Percentiles rank a stretch among this genome's conserved stretches.
Conservation (phyloP, 2,797 vertebrate genomes). For the Clarias platycephalus region DNA sequence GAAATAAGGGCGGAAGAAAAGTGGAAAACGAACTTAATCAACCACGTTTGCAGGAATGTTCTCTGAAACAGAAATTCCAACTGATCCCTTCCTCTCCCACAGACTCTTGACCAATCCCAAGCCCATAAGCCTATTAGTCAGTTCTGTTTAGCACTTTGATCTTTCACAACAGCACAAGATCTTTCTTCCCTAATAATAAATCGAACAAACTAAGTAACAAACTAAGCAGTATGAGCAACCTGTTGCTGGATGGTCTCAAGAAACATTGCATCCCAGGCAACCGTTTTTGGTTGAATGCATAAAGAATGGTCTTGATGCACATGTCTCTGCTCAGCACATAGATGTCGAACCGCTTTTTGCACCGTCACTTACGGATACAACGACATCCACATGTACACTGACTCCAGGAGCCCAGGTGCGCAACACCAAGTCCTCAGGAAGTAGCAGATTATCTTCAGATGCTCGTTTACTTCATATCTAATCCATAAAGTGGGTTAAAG, state of each 20-base stretch:
- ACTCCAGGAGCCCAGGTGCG: conserved; percentile 23
- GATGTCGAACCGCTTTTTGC: no score
- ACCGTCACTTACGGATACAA: neutral
- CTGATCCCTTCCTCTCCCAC: neutral
- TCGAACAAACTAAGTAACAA: neutral
- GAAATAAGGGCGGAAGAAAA: neutral
- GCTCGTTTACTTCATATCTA: conserved; percentile 50
- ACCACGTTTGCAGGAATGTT: no score
- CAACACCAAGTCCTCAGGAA: conserved; percentile 29
- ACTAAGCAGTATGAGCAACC: neutral
- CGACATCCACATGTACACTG: neutral
- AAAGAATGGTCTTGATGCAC: neutral
- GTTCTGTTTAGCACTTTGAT: neutral
- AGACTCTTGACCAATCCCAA: neutral
- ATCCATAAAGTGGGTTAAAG: conserved; percentile 57
- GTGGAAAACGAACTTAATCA: neutral
- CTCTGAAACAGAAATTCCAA: neutral
- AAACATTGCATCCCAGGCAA: neutral
- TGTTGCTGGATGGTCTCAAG: neutral
- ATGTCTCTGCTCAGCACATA: neutral
- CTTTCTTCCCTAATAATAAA: no score
- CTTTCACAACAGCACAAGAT: no score
- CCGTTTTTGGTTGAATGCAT: neutral
- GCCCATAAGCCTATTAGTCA: no score
- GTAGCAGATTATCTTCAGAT: conserved; percentile 39